These are phyloP conservation scores for Perca schrenkii DNA, from an alignment of 2,113 vertebrate species.

Conservation along the genomic window DNA sequence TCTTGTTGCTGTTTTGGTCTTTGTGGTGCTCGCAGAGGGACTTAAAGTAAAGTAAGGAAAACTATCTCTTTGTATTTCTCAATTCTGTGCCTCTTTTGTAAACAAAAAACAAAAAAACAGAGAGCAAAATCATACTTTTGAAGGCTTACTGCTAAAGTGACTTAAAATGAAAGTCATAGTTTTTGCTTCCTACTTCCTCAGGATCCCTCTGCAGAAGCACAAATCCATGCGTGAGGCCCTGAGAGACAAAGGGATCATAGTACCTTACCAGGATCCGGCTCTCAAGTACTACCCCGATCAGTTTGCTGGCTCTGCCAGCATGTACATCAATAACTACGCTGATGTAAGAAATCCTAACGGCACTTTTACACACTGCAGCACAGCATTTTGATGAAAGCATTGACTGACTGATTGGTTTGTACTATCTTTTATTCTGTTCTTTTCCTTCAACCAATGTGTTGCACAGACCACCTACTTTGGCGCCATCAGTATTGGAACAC, in stretches of 20 bases:
- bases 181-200: conserved; percentile 47
- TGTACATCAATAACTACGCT: conserved; percentile 84
- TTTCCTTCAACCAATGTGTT: conserved; percentile 8
- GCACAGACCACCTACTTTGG: conserved; percentile 72
- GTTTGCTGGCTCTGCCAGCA: conserved; percentile 53
- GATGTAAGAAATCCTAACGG: conserved; percentile 82
- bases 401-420: background rate
- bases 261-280: conserved; percentile 69
- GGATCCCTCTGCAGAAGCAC: conserved; percentile 82
- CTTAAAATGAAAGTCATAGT: background rate
- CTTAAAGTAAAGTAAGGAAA: conserved; percentile 57
- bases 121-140: background rate
- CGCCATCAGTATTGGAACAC: conserved; percentile 72
- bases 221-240: conserved; percentile 84
- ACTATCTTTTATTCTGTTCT: background rate
- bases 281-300: conserved; percentile 72
- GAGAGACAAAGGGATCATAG: conserved; percentile 80
- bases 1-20: conserved; percentile 66
- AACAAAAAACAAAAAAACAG: too few relatives aligned
- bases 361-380: background rate
- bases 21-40: conserved; percentile 61
- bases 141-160: background rate
- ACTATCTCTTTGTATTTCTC: background rate
- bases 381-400: background rate
- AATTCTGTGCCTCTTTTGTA: background rate